Evolutionary conservation across 1,140 invertebrate genomes (phyloP), one percentile per base, ranked within the genome.

Genomic region (Pomphorhynchus laevis): DNA sequence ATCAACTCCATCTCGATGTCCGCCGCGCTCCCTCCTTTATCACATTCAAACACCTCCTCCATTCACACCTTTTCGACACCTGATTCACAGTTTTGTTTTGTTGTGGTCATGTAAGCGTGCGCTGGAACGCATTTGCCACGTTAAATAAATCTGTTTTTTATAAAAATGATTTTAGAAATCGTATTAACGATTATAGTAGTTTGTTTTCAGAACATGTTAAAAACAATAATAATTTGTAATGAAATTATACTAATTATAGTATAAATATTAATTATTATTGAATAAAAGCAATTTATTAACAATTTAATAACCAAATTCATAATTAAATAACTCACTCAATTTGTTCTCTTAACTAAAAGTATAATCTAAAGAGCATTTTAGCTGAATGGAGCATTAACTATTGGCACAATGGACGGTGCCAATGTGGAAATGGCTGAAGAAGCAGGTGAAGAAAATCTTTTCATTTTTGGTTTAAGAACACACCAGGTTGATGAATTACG

Each of bases 371-470:
- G 14, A 6, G 12, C 24, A 29, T 9, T 29, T 29, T 12, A 12
- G 25, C 62, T 93, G 50, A 98, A 95, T 53, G 86, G 86, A 20
- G 74, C 79, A 0, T 59, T 95, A 3, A 98, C 89, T 4, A 84
- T 98, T 51, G 89, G 86, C 41, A 98, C 89, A 9, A 61, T 98
- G 53, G 89, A 98, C 53, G 89, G 89, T 34, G 89, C 89, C 32
- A 98, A 98, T 53, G 77, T 98, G 1, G 89, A 98, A 60, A 98
- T 98, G 86, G 71, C 69, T 3, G 84, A 95, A 58, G 84, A 95
- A 57, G 84, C 86, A 69, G 82, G 82, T 0, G 55, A 65, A n/a
- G 73, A 93, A 4, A 95, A 98, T 54, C 76, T 98, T 46, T 98
- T 95, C 61, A 93, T 98, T 51, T 98, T 98, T 54, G 89, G 89